A percentile compares a stretch with the other conserved stretches of the same genome.
Conservation (phyloP, 2,888 invertebrate genomes). For the Choristoneura rosaceana region DNA sequence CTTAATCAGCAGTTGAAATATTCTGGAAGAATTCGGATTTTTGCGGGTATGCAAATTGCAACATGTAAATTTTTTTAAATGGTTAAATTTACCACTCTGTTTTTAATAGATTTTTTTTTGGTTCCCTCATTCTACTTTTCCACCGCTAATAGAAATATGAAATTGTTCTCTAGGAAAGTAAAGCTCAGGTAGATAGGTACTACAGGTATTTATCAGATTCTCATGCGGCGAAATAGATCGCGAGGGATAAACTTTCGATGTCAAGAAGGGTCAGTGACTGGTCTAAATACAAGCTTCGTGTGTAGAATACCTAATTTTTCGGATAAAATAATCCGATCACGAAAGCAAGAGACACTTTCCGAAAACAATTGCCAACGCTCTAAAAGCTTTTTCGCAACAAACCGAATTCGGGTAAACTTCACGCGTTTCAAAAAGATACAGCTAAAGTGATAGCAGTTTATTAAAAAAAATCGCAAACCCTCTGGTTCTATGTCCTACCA, state of each 20-base stretch:
- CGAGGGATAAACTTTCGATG: not conserved
- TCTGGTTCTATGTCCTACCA: not conserved
- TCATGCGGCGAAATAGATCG: not conserved
- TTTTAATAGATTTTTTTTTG: no score
- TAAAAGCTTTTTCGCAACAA: constrained; percentile 41
- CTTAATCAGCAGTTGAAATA: no score
- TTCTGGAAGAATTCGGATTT: no score
- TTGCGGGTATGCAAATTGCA: no score
- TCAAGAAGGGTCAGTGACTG: constrained; percentile 24
- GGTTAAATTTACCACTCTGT: no score
- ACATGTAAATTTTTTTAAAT: no score
- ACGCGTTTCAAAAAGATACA: constrained; percentile 36
- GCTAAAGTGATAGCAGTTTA: constrained; percentile 38
- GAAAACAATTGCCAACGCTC: constrained; percentile 42
- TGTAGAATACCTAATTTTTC: constrained; percentile 26
- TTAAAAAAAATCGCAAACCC: constrained; percentile 30
- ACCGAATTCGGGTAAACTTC: constrained; percentile 43
- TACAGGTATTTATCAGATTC: not conserved
- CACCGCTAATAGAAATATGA: no score
- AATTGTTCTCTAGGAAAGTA: no score
- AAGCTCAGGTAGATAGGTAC: no score
- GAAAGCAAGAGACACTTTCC: constrained; percentile 42
- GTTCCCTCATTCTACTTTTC: no score
- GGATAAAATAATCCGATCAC: constrained; percentile 43
- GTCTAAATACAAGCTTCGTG: constrained; percentile 13